Evolutionary conservation across 2,113 vertebrate species (phyloP).

Genomic region (Rostratula benghalensis): DNA sequence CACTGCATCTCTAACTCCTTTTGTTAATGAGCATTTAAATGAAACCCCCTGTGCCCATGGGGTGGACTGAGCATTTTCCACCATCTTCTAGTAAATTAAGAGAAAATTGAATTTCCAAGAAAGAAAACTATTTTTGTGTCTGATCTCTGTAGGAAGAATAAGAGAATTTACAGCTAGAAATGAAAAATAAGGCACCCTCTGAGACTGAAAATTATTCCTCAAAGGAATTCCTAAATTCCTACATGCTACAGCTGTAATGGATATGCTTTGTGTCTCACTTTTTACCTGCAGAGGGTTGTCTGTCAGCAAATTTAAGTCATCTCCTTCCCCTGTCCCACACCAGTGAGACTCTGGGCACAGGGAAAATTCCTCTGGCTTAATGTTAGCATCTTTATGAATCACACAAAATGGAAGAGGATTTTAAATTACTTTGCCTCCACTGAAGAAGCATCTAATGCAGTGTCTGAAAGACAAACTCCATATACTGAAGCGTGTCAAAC

Average conservation of each 20-base stretch:
- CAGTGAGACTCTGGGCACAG: neutral
- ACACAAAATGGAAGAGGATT: neutral
- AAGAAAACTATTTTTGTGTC: neutral
- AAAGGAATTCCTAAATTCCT: neutral
- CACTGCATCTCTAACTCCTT: neutral
- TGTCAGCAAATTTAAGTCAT: neutral
- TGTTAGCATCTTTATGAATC: neutral
- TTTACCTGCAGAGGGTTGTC: neutral
- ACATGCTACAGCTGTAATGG: neutral
- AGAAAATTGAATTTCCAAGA: conserved; percentile 2
- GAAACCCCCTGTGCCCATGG: neutral
- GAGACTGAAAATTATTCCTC: neutral
- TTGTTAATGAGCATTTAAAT: neutral
- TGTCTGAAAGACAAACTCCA: neutral
- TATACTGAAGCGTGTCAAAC: rapidly evolving
- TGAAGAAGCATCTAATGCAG: neutral
- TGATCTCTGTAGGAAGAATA: neutral
- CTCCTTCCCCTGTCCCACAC: neutral
- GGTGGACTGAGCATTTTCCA: neutral
- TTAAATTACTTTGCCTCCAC: neutral
- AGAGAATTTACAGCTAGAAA: neutral
- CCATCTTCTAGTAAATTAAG: neutral
- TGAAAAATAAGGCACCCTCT: neutral
- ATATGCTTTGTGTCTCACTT: neutral
- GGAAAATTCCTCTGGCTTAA: neutral